These are phyloP conservation scores for Ophion ellenae DNA, from an alignment of 2,888 invertebrate species.

Conservation along the genomic window DNA sequence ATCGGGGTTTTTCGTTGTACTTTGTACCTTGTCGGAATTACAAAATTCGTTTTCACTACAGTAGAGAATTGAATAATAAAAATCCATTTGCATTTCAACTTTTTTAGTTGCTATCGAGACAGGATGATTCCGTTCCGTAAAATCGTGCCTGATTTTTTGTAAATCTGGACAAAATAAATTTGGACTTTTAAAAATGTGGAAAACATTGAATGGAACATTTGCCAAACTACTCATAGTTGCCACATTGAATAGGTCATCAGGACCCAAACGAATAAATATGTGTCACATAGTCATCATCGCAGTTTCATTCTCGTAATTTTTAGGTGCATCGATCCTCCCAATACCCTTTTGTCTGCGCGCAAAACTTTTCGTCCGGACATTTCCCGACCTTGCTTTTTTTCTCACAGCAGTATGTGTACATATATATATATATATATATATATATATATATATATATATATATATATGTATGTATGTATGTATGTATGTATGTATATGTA, in stretches of 20 bases:
- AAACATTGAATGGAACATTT: too few species aligned
- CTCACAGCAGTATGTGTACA: conserved; percentile 15
- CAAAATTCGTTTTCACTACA: too few species aligned
- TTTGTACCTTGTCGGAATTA: too few species aligned
- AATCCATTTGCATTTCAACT: not conserved
- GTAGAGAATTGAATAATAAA: too few species aligned
- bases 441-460: conserved; percentile 17
- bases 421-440: conserved; percentile 12
- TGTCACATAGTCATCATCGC: not conserved
- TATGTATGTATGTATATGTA: too few species aligned
- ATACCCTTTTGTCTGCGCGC: conserved; percentile 12
- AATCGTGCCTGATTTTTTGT: too few species aligned
- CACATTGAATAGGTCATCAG: too few species aligned
- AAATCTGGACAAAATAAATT: too few species aligned
- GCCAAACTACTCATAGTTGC: too few species aligned
- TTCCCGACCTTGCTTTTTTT: conserved; percentile 56
- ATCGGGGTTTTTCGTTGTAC: too few species aligned
- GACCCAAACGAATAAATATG: too few species aligned
- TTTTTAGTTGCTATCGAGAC: not conserved
- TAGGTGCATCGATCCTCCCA: conserved; percentile 4
- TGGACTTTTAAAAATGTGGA: too few species aligned
- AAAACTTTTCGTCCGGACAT: conserved; percentile 42
- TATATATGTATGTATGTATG: conserved; percentile 8
- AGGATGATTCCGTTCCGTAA: not conserved
- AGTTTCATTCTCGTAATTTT: not conserved